Percentiles rank a stretch among this genome's conserved stretches.
phyloP scores from a whole-genome alignment of 2,888 invertebrate species.

The Bhutanitis thaidina region DNA sequence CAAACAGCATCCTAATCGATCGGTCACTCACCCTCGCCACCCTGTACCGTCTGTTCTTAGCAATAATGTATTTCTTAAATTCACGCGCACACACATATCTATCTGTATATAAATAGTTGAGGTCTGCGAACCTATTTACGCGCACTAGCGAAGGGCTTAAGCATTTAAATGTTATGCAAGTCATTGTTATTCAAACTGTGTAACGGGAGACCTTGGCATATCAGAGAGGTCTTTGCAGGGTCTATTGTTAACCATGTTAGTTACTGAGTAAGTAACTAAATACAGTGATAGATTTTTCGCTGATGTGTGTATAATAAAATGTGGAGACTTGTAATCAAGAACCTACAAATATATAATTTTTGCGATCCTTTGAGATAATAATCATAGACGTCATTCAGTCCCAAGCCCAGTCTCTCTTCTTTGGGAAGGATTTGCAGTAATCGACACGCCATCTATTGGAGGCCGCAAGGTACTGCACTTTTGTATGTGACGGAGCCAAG shows the following conservation, averaged over 20 bases:
- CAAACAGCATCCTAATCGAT: constrained; percentile 64
- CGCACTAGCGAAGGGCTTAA: constrained; percentile 2
- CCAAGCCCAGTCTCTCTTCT: no score
- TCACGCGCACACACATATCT: constrained; percentile 7
- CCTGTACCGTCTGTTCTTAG: constrained; percentile 46
- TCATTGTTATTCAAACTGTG: constrained; percentile 16
- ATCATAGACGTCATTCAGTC: no score
- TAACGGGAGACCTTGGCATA: constrained; percentile 17
- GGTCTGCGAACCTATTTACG: constrained; percentile 21
- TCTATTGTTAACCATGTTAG: constrained; percentile 14
- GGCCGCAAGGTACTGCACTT: no score
- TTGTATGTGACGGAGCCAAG: no score
- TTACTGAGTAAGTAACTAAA: not conserved
- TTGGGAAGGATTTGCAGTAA: no score
- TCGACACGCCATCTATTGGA: no score
- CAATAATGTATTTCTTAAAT: constrained; percentile 37
- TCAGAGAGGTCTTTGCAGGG: constrained; percentile 10
- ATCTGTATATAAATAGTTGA: constrained; percentile 10
- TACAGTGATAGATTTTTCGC: not conserved
- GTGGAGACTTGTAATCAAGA: no score
- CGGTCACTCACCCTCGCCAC: constrained; percentile 42
- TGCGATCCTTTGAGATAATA: no score
- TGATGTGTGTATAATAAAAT: no score
- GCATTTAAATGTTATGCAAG: constrained; percentile 19
- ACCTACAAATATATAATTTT: no score